phyloP scores from a whole-genome alignment of 2,113 vertebrate genomes.

The Eidolon helvum region DNA sequence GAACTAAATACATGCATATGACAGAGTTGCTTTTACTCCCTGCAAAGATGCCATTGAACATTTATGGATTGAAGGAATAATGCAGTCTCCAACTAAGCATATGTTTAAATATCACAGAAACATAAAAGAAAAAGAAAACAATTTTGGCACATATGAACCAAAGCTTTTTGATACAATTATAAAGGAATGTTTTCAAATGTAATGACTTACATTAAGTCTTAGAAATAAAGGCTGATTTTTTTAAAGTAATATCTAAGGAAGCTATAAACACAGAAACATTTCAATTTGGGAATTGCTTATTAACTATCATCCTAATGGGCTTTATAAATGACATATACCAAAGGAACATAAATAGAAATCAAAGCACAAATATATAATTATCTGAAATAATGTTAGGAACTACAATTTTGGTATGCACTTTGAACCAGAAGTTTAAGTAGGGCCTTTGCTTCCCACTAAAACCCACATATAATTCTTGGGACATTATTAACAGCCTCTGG shows the following conservation, averaged over 20 bases:
- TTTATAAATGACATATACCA: neutral
- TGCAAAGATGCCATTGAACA: conserved; percentile 30
- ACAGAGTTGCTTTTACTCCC: neutral
- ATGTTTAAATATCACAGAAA: neutral
- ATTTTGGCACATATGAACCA: neutral
- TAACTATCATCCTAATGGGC: neutral
- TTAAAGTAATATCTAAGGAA: neutral
- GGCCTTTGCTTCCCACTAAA: neutral
- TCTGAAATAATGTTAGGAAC: neutral
- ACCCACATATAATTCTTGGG: neutral
- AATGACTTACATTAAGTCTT: neutral
- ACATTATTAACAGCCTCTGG: neutral
- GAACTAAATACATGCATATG: neutral
- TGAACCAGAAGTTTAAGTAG: neutral
- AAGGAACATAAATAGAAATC: neutral
- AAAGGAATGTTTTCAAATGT: neutral
- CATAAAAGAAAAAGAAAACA: neutral
- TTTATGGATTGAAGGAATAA: neutral
- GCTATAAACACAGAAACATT: neutral
- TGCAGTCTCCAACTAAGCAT: neutral
- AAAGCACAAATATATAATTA: neutral
- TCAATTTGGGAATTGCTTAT: neutral
- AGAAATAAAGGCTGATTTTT: neutral
- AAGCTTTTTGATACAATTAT: neutral
- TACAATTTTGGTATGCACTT: neutral